These are phyloP conservation scores for Ceyx melanurus DNA, from an alignment of 2,113 vertebrate species.

Conservation along the genomic window DNA sequence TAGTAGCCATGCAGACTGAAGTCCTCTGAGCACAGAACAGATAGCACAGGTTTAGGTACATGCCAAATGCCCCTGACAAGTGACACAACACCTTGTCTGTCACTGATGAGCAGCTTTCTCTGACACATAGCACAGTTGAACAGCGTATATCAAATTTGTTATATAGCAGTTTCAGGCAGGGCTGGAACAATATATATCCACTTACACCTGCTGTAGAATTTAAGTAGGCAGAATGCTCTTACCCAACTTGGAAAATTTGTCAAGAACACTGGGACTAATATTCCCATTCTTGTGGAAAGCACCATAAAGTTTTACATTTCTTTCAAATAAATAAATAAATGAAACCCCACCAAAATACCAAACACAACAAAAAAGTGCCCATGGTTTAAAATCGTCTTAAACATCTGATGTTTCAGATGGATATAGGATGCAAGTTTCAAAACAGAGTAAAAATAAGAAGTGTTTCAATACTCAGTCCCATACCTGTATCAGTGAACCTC, in stretches of 20 bases:
- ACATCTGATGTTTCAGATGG: neutral
- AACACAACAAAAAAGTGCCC: neutral
- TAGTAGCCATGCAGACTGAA: neutral
- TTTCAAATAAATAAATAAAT: neutral
- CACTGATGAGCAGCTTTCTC: neutral
- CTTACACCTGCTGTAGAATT: neutral
- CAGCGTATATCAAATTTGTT: neutral
- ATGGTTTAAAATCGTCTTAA: neutral
- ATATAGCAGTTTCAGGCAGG: neutral
- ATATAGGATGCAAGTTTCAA: neutral
- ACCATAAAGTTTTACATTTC: neutral
- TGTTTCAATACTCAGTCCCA: neutral
- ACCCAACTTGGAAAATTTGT: slow-evolving; percentile 12
- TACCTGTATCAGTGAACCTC: neutral
- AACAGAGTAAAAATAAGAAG: neutral
- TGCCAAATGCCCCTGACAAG: neutral
- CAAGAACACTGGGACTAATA: neutral
- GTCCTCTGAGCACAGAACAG: neutral
- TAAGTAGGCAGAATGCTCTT: slow-evolving; percentile 46
- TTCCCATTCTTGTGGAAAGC: neutral
- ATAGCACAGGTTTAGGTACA: neutral
- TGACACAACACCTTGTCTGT: neutral
- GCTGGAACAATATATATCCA: neutral
- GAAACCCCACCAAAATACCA: neutral
- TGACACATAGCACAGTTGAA: neutral